Base-by-base conservation (phyloP, 2,113 vertebrate species). In the Ondatra zibethicus region DNA sequence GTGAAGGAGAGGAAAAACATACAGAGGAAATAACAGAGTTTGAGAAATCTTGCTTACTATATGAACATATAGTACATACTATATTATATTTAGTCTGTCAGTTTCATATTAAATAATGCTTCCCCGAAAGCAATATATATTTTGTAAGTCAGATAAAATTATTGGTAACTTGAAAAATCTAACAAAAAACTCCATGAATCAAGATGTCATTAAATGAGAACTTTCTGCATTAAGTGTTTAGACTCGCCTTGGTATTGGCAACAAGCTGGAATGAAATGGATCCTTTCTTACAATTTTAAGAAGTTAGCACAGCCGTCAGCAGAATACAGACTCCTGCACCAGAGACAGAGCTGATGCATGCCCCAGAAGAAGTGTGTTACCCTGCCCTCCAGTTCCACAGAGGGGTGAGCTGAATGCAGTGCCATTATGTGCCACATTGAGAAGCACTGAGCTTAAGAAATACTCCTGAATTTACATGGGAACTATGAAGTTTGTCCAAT, bases 311-410 rank as follows among this genome's bases (percentile, higher is more conserved):
- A 1, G 23, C 6, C 5, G 23, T 4, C 5, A 47, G 23, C 2
- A 77, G 31, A 66, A 19, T 7, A n/a, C 21, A 13, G 14, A 16
- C 33, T 80, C 33, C 27, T 16, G 13, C 66, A 65, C 25, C n/a
- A 65, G 78, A 88, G 70, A 72, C 1, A 39, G 39, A 36, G 61
- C 4, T 31, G 50, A n/a, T 50, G 72, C 9, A 21, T 1, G 31
- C 2, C 17, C 73, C n/a, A 65, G 0, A 29, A 1, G 33, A 4
- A 31, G 19, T 25, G 0, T 42, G 31, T 14, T 42, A 5, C n/a
- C 23, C 19, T 42, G 39, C 13, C 11, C 19, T 68, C 42, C 8
- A 42, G 0, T 55, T 65, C n/a, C 52, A 61, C 3, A 19, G 47
- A 16, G 1, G 4, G 8, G 7, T 81, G 33, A 33, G 1, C 29